Evolutionary conservation across 1,140 invertebrate species (phyloP).

Genomic region (Drosophila equinoxialis): DNA sequence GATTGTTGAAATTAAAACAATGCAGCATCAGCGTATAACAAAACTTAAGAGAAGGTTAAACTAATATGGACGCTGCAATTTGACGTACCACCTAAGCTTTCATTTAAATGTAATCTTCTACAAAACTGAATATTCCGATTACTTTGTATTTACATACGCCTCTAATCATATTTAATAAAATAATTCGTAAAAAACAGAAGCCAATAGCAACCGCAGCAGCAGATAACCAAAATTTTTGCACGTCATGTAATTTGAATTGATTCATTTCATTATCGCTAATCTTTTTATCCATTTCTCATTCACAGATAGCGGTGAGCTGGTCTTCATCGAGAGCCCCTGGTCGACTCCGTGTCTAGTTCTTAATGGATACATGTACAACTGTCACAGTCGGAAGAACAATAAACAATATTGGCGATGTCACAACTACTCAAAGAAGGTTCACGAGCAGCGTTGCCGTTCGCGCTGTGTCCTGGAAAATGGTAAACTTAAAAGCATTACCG

Average conservation of each 20-base stretch:
- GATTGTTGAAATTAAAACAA: constrained; percentile 29
- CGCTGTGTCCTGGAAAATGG: constrained; percentile 79
- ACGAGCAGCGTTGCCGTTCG: constrained; percentile 76
- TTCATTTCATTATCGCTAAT: constrained; percentile 27
- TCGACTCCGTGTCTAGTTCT: constrained; percentile 78
- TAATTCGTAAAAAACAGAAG: constrained; percentile 1
- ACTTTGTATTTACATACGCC: neutral
- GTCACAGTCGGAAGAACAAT: constrained; percentile 77
- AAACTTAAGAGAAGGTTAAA: constrained; percentile 37
- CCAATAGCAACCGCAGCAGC: neutral
- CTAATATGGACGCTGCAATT: neutral
- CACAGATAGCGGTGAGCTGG: constrained; percentile 52
- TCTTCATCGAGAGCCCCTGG: constrained; percentile 82
- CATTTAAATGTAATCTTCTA: neutral
- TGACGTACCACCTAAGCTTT: neutral
- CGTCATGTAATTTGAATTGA: neutral
- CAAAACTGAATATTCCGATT: neutral
- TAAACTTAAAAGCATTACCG: constrained; percentile 68
- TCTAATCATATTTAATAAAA: constrained; percentile 13
- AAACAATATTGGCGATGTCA: constrained; percentile 83
- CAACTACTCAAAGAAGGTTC: constrained; percentile 80
- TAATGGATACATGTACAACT: constrained; percentile 80
- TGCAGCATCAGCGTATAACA: constrained; percentile 8
- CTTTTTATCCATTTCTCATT: neutral
- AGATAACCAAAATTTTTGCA: neutral